Conservation (phyloP, 2,888 invertebrate species). For the Brenthis daphne region DNA sequence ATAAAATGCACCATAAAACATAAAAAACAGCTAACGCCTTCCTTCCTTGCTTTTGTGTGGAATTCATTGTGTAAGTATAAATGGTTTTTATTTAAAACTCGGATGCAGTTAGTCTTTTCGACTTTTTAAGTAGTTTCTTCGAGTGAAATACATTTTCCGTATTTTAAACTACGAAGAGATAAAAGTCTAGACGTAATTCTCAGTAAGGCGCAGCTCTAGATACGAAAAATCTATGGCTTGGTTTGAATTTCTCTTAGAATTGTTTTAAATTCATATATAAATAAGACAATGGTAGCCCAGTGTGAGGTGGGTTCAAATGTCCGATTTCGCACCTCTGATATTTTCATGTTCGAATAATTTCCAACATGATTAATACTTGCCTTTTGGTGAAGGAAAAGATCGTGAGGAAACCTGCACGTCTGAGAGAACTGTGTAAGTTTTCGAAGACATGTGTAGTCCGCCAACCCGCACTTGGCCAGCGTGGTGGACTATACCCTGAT, state of each 20-base stretch:
- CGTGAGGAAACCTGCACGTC: too few species aligned
- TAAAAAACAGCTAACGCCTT: constrained; percentile 3
- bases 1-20: not conserved
- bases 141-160: constrained; percentile 4
- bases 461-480: too few species aligned
- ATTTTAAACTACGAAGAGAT: not conserved
- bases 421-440: too few species aligned
- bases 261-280: too few species aligned
- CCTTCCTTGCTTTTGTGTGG: constrained; percentile 6
- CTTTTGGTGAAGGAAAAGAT: too few species aligned
- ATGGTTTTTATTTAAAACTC: constrained; percentile 14
- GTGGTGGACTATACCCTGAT: too few species aligned
- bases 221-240: constrained; percentile 1
- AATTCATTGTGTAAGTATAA: constrained; percentile 7
- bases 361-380: too few species aligned
- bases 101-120: constrained; percentile 4
- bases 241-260: not conserved
- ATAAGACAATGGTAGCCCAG: too few species aligned
- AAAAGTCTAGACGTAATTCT: constrained; percentile 8
- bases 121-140: constrained; percentile 13
- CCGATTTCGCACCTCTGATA: too few species aligned
- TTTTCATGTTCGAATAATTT: too few species aligned
- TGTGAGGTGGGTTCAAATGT: too few species aligned
- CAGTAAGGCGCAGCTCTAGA: not conserved
- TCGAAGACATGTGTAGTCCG: too few species aligned